A percentile compares a stretch with the other conserved stretches of the same genome.
phyloP scores from a whole-genome alignment of 2,797 vertebrate genomes.

The Siniperca obscura region DNA sequence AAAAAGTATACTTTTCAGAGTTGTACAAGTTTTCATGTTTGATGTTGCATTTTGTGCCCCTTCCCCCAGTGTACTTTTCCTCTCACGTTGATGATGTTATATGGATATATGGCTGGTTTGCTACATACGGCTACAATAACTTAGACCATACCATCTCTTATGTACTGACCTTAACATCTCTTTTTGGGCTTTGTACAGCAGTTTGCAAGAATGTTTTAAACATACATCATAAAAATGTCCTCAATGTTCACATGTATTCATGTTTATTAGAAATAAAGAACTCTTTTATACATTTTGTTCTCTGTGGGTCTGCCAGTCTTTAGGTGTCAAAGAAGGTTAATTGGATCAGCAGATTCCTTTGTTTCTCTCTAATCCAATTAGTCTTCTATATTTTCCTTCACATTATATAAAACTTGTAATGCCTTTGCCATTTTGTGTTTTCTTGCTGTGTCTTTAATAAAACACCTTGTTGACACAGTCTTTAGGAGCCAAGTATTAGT shows the following conservation, averaged over 20 bases:
- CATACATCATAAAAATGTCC: conserved; percentile 68
- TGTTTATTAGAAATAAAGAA: conserved; percentile 87
- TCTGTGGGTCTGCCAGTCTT: conserved; percentile 35
- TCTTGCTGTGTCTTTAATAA: conserved; percentile 69
- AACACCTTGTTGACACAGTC: conserved; percentile 73
- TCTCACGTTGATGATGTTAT: conserved; percentile 65
- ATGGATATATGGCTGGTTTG: conserved; percentile 72
- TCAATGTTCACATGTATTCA: conserved; percentile 75
- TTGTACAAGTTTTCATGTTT: conserved; percentile 88
- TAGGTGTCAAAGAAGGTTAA: conserved; percentile 37
- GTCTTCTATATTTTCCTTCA: conserved; percentile 39
- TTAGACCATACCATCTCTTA: conserved; percentile 52
- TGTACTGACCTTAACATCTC: conserved; percentile 67
- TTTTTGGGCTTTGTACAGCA: conserved; percentile 76
- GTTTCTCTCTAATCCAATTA: conserved; percentile 60
- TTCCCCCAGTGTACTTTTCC: conserved; percentile 64
- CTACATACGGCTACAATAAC: conserved; percentile 59
- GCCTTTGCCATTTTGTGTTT: conserved; percentile 60
- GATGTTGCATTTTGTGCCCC: conserved; percentile 72
- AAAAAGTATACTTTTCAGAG: conserved; percentile 85
- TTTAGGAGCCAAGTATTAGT: conserved; percentile 70
- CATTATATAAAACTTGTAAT: conserved; percentile 59
- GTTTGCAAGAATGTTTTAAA: conserved; percentile 77
- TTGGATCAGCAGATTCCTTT: conserved; percentile 34
- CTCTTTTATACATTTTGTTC: conserved; percentile 79